phyloP scores from a whole-genome alignment of 2,113 vertebrate species.

The Sciurus niger region DNA sequence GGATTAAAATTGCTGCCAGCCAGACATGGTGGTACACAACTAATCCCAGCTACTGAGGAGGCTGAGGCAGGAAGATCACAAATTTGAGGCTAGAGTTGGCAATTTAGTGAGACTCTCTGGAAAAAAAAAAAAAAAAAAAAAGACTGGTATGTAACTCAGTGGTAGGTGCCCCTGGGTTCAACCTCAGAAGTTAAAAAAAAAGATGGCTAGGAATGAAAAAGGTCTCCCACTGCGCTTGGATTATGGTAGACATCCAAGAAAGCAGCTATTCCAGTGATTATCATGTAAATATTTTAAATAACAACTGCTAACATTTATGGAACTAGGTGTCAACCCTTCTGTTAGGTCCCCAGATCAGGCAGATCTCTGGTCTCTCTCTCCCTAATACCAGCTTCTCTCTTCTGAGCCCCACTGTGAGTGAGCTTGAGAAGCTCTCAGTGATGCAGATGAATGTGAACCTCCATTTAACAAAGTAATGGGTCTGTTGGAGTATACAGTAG shows the following conservation, averaged over 20 bases:
- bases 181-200: neutral
- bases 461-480: conserved; percentile 58
- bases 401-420: neutral
- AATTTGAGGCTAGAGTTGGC: neutral
- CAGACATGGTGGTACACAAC: neutral
- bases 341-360: neutral
- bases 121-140: neutral
- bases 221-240: neutral
- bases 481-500: neutral
- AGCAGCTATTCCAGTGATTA: neutral
- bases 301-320: neutral
- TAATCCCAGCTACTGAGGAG: neutral
- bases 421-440: neutral
- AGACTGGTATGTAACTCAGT: no score
- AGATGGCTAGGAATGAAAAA: neutral
- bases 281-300: conserved; percentile 9
- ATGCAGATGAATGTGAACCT: conserved; percentile 69
- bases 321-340: neutral
- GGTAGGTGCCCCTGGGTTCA: neutral
- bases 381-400: neutral
- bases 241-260: neutral
- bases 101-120: neutral
- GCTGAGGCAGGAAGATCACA: neutral
- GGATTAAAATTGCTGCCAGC: neutral
- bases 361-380: neutral